phyloP scores from a whole-genome alignment of 2,113 vertebrate species.

The Pandion haliaetus region DNA sequence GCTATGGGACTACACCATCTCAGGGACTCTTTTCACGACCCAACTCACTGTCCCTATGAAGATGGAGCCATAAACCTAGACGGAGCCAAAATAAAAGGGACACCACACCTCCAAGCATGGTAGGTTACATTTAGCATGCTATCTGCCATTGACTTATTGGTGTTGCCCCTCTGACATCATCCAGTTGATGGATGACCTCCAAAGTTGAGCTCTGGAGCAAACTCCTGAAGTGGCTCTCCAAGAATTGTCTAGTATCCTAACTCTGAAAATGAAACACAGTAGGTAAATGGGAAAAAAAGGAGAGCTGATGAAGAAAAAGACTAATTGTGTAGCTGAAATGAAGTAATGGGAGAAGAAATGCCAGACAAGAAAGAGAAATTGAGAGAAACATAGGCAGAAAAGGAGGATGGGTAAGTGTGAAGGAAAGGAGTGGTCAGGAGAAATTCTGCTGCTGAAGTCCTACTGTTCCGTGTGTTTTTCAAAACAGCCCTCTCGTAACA shows the following conservation, averaged over 20 bases:
- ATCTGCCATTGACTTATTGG: background rate
- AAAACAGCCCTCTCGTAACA: background rate
- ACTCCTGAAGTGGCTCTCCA: background rate
- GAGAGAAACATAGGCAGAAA: background rate
- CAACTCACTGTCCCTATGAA: background rate
- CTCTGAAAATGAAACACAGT: background rate
- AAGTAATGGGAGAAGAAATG: background rate
- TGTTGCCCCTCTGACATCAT: background rate
- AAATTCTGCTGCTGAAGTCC: background rate
- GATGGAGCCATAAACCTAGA: background rate
- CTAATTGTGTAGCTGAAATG: background rate
- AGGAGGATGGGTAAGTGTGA: background rate
- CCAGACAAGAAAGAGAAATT: background rate
- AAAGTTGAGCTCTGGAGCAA: background rate
- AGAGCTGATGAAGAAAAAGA: background rate
- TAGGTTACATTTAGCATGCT: background rate
- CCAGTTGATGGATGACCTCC: background rate
- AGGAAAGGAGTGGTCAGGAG: background rate
- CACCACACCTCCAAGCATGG: accelerated
- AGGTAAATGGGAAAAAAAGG: background rate
- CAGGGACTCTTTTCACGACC: background rate
- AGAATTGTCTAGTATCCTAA: background rate
- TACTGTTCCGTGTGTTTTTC: background rate
- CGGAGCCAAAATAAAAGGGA: background rate
- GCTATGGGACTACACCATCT: accelerated